Conservation (phyloP, 2,888 invertebrate genomes). For the Actias luna region DNA sequence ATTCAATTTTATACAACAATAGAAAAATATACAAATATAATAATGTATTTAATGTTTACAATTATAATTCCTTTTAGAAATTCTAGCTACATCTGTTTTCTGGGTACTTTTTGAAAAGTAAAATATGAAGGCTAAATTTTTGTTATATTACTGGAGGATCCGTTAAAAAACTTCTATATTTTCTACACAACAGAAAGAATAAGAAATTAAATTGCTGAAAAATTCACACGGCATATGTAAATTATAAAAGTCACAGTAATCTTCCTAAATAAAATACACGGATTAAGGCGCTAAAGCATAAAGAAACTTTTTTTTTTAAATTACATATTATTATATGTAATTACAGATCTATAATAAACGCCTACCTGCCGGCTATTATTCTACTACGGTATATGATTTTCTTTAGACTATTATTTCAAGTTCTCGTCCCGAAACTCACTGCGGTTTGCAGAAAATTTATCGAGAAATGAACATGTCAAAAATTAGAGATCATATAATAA, state of each 20-base stretch:
- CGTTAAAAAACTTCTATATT: too few relatives aligned
- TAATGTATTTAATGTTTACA: too few relatives aligned
- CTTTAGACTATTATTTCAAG: not conserved
- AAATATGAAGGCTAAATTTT: too few relatives aligned
- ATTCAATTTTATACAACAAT: too few relatives aligned
- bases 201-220: not conserved
- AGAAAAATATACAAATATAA: too few relatives aligned
- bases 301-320: not conserved
- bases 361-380: not conserved
- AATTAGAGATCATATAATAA: conserved; percentile 25
- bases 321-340: conserved; percentile 2
- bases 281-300: not conserved
- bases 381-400: not conserved
- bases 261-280: not conserved
- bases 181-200: too few relatives aligned
- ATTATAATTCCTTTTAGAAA: too few relatives aligned
- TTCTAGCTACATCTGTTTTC: too few relatives aligned
- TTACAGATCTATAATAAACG: not conserved
- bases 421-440: not conserved
- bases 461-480: not conserved
- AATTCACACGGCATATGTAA: not conserved
- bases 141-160: too few relatives aligned
- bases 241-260: not conserved
- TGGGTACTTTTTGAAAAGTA: too few relatives aligned
- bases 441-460: not conserved